Conservation (phyloP, 2,113 vertebrate genomes). For the Platanista minor region DNA sequence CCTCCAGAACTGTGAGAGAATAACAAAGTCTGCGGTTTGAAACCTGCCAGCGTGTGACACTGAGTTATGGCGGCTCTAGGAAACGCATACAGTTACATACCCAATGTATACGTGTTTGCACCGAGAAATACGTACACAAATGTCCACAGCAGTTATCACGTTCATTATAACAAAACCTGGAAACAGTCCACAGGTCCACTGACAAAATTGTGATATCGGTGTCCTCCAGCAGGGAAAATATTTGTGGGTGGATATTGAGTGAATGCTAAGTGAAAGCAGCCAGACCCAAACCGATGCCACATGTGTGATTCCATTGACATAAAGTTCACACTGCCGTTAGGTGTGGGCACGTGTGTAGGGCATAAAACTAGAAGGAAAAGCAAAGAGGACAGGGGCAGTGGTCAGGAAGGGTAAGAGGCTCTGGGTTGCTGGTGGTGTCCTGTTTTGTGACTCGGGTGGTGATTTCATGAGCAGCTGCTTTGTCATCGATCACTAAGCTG, state of each 20-base stretch:
- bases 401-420: not conserved
- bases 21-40: not conserved
- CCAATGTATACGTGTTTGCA: no score
- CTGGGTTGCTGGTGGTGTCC: not conserved
- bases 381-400: rapidly evolving
- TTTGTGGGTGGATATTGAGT: not conserved
- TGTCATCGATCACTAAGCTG: not conserved
- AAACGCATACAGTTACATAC: not conserved
- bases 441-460: not conserved
- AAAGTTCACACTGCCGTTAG: not conserved
- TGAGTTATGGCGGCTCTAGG: not conserved
- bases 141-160: not conserved
- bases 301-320: rapidly evolving
- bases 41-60: not conserved
- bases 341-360: rapidly evolving
- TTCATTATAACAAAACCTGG: not conserved
- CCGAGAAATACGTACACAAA: not conserved
- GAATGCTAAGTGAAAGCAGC: not conserved
- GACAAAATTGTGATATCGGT: not conserved
- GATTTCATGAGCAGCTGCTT: not conserved
- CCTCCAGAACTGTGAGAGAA: not conserved
- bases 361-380: not conserved
- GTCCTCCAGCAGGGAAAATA: not conserved
- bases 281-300: not conserved
- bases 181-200: not conserved